Evolutionary conservation across 2,888 invertebrate species (phyloP), one percentile per base, ranked within the genome.

Genomic region (Hermaeophaga mercurialis): DNA sequence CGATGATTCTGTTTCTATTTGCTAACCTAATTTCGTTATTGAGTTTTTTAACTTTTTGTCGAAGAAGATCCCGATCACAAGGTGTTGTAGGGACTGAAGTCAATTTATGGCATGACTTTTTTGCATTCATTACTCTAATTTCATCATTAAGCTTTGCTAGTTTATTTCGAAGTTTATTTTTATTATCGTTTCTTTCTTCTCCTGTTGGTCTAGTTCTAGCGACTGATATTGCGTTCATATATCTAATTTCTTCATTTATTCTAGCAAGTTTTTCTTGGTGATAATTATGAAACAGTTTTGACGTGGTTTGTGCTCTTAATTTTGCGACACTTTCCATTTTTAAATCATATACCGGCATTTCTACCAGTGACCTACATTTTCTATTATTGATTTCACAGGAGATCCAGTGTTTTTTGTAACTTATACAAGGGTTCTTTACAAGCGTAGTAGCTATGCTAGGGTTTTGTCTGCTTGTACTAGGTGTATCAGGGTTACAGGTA

Each of bases 211-310:
- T 39, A 6, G 19, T 9, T 19, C 4, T 5, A 18, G 8, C 8
- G 6, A 3, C 2, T 4, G 19, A 18, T 18, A n/a, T 11, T 4
- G 19, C 9, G 12, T 39, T 39, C 11, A 22, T 39, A 11, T 39
- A 6, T n/a, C 39, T 39, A n/a, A 39, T 39, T 39, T 18, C 19
- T 19, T 39, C 39, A 12, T 39, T 39, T 1, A 19, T 11, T 39
- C n/a, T 39, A 4, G 39, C 39, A 3, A 39, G 8, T 15, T 39
- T 39, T 39, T 39, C 39, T n/a, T 39, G 39, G n/a, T 39, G 39
- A 12, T 19, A 39, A 22, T 39, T 39, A 15, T 38, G 14, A 9
- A 38, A 38, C 2, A 26, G 9, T 31, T 12, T 2, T 6, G 31
- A 4, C 3, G 9, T 12, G 2, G 31, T 31, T 4, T 6, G n/a